phyloP scores from a whole-genome alignment of 2,888 invertebrate species.

The Aquatica leii region DNA sequence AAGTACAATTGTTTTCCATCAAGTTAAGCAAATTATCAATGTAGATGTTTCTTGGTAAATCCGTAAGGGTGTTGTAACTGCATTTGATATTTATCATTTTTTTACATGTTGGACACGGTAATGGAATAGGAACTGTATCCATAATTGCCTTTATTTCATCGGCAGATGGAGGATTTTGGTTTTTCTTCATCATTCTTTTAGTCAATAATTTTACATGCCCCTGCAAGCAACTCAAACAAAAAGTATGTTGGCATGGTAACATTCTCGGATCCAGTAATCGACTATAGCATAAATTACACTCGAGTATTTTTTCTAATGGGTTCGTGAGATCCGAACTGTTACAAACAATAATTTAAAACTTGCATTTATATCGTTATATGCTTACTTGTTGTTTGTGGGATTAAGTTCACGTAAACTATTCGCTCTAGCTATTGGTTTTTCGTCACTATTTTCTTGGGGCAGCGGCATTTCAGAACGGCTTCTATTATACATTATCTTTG shows the following conservation, averaged over 20 bases:
- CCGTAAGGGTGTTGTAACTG: conserved; percentile 63
- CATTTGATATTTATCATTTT: conserved; percentile 60
- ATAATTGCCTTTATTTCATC: conserved; percentile 8
- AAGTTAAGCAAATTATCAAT: conserved; percentile 69
- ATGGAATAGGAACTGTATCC: no score
- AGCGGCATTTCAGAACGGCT: no score
- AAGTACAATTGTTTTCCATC: conserved; percentile 45
- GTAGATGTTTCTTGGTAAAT: conserved; percentile 73
- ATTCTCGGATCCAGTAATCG: conserved; percentile 67
- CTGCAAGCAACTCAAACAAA: conserved; percentile 68
- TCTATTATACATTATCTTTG: no score
- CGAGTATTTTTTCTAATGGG: conserved; percentile 67
- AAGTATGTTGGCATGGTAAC: conserved; percentile 74
- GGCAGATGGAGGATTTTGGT: conserved; percentile 12
- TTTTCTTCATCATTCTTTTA: conserved; percentile 24
- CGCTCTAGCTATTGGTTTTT: no score
- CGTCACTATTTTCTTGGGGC: no score
- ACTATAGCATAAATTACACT: conserved; percentile 69
- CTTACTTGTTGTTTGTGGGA: no score
- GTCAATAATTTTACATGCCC: conserved; percentile 54
- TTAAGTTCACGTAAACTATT: no score
- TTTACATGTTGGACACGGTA: conserved; percentile 69
- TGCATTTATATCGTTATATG: no score
- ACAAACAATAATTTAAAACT: no score
- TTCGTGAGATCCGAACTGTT: conserved; percentile 56